Evolutionary conservation across 2,888 invertebrate genomes (phyloP).

Genomic region (Thera britannica): DNA sequence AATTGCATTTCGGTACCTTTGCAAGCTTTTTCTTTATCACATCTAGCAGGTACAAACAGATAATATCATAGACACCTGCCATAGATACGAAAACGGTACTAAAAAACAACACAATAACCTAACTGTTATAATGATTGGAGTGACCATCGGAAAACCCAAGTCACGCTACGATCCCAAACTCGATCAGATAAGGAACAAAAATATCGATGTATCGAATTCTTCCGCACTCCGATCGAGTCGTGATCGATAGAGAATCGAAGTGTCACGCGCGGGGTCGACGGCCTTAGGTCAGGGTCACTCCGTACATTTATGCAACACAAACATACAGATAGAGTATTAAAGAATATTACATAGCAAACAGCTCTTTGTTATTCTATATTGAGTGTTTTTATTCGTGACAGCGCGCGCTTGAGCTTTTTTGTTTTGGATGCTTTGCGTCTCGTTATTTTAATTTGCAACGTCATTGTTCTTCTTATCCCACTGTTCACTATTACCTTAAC

Average conservation of each 20-base stretch:
- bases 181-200: constrained; percentile 77
- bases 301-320: constrained; percentile 67
- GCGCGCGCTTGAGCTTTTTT: constrained; percentile 46
- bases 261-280: constrained; percentile 81
- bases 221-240: constrained; percentile 73
- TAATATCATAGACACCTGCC: constrained; percentile 64
- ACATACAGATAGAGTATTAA: constrained; percentile 73
- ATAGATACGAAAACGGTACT: constrained; percentile 70
- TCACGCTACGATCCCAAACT: constrained; percentile 63
- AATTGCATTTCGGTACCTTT: background rate
- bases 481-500: constrained; percentile 1
- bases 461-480: constrained; percentile 32
- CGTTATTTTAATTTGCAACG: constrained; percentile 39
- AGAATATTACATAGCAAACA: constrained; percentile 72
- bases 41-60: constrained; percentile 28
- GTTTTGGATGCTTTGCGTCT: constrained; percentile 44
- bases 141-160: constrained; percentile 65
- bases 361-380: constrained; percentile 74
- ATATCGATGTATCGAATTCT: constrained; percentile 72
- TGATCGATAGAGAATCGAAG: constrained; percentile 84
- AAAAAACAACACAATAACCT: constrained; percentile 68
- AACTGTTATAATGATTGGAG: constrained; percentile 74
- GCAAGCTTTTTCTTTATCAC: constrained; percentile 1
- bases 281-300: constrained; percentile 80
- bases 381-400: constrained; percentile 63